Percentiles rank a stretch among this genome's conserved stretches.
Conservation (phyloP, 2,113 vertebrate species). For the Chionodraco myersi region DNA sequence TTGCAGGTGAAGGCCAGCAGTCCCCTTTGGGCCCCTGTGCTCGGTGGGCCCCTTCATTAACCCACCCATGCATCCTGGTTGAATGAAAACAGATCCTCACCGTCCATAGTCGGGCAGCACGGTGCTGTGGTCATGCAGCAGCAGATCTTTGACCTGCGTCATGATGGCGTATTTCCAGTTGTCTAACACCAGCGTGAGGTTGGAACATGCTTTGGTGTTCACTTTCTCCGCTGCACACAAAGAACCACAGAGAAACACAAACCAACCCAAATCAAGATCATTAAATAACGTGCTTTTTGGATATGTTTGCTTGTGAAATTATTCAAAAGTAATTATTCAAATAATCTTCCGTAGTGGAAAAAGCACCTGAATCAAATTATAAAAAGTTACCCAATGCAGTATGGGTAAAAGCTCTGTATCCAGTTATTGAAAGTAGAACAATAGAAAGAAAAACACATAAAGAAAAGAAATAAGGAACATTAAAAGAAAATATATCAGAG, state of each 20-base stretch:
- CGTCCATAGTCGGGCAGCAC: slow-evolving; percentile 90
- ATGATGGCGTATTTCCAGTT: slow-evolving; percentile 93
- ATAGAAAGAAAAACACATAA: background rate
- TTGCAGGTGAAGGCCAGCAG: no score
- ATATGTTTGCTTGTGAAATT: background rate
- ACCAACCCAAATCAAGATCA: background rate
- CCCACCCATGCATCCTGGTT: no score
- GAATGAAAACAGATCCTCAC: slow-evolving; percentile 65
- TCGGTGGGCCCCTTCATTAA: no score
- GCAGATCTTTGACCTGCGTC: slow-evolving; percentile 88
- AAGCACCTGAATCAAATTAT: background rate
- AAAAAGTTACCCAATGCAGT: background rate
- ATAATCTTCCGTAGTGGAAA: background rate
- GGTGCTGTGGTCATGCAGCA: slow-evolving; percentile 87
- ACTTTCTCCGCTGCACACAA: slow-evolving; percentile 69
- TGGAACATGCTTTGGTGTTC: slow-evolving; percentile 81
- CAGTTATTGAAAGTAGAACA: no score
- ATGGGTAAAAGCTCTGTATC: background rate
- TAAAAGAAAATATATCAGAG: background rate
- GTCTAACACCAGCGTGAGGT: slow-evolving; percentile 89
- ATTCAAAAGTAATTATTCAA: background rate
- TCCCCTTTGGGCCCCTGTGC: no score
- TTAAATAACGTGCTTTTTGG: background rate
- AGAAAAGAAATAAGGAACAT: background rate
- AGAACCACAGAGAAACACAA: background rate